A percentile compares a stretch with the other conserved stretches of the same genome.
Evolutionary conservation across 1,140 invertebrate genomes (phyloP).

Genomic region (Drosophila auraria): DNA sequence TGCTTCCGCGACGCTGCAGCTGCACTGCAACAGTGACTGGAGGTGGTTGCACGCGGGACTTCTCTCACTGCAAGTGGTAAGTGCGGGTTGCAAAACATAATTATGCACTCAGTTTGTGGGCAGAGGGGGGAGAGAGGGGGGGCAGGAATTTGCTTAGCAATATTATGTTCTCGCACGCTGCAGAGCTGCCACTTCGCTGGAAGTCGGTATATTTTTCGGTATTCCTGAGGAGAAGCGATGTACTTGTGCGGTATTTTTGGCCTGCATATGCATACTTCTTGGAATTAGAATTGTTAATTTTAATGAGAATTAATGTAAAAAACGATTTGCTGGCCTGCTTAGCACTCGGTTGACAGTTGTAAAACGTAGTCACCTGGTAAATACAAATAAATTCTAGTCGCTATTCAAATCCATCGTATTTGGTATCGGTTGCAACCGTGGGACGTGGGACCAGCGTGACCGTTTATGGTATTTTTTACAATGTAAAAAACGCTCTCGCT

Average conservation of each 20-base stretch:
- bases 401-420: slow-evolving; percentile 17
- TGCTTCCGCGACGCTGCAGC: slow-evolving; percentile 45
- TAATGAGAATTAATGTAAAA: background rate
- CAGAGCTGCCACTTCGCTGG: slow-evolving; percentile 3
- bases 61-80: slow-evolving; percentile 38
- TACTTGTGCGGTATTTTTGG: slow-evolving; percentile 2
- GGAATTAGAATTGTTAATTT: background rate
- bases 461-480: too few species aligned
- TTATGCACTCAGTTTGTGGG: slow-evolving; percentile 21
- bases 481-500: too few species aligned
- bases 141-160: slow-evolving; percentile 42
- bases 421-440: slow-evolving; percentile 45
- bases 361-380: background rate
- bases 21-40: slow-evolving; percentile 41
- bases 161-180: slow-evolving; percentile 56
- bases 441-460: slow-evolving; percentile 18
- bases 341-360: background rate
- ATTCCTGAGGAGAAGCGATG: background rate
- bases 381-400: slow-evolving; percentile 11
- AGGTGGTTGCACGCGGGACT: slow-evolving; percentile 14
- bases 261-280: background rate
- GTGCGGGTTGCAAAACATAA: slow-evolving; percentile 22
- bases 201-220: slow-evolving; percentile 1
- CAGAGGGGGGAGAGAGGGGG: background rate
- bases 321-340: too few species aligned